Evolutionary conservation across 2,113 vertebrate species (phyloP), one percentile per base, ranked within the genome.

Genomic region (Gambusia holbrooki): DNA sequence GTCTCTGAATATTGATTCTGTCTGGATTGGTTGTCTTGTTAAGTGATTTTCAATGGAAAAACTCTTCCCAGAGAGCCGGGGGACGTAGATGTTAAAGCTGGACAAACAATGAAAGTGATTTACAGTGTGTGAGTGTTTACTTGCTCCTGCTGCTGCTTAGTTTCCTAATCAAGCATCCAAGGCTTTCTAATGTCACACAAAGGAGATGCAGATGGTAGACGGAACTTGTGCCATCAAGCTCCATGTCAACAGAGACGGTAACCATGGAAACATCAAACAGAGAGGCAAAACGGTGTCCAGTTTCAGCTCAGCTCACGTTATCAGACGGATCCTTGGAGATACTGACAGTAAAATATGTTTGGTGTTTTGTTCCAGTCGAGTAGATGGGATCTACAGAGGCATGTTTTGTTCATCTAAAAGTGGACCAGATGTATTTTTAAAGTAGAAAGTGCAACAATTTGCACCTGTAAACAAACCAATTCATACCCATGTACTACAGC

Each of bases 201-300:
- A 67, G 58, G 29, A 63, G 63, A 7, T 30, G 62, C 84, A 87
- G 89, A 76, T 79, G 85, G 69, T 58, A 79, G 66, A 79, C 32
- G 63, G 62, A 68, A 62, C 71, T 60, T 77, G 69, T 27, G 35
- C 69, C 63, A 51, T 76, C 29, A 45, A 64, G 45, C 79, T 69
- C 81, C 78, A 45, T 80, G 74, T 69, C 63, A 84, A 88, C 87
- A 48, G 58, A 84, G 62, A 70, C 25, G 14, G 80, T 76, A 61
- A 11, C 87, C 71, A 80, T 83, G 77, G 90, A 80, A 84, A 89
- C 80, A 71, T 15, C 45, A 81, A 76, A 88, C 73, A 82, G n/a
- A 79, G 73, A 25, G 64, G 40, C 71, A 25, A 42, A 15, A 28
- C 10, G 10, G 82, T 63, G 22, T 61, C 33, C 12, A 42, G 77